Evolutionary conservation across 2,797 vertebrate genomes (phyloP), one percentile per base, ranked within the genome.

Genomic region (Echeneis naucrates): DNA sequence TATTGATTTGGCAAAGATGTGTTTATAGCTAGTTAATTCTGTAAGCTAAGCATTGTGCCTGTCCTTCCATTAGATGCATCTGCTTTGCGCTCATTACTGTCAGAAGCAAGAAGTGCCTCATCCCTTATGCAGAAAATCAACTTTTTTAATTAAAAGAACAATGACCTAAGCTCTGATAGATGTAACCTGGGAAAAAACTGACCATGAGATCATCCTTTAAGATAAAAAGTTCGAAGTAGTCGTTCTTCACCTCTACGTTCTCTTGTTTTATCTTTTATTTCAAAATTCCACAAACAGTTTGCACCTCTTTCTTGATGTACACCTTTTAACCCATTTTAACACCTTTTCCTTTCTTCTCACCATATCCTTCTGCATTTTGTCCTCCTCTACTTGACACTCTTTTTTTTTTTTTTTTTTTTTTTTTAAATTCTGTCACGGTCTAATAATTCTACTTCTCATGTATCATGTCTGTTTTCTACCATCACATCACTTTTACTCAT

Each of bases 31-130:
- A 33, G 52, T 33, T 9, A 50, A 66, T 32, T 68, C 30, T 40
- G 23, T 32, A 45, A 51, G 64, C 17, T 30, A 24, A 14, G 33
- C 8, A 51, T 55, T 67, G 4, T 50, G 44, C 52, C 59, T 26
- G 17, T 45, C 19, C 37, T 17, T 32, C 5, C 45, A 51, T 26
- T 40, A 8, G 12, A 21, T 62, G 56, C 10, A 50, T 74, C 72
- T 76, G 78, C 52, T 74, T 66, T 78, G 63, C 77, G 62, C 78
- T 84, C 30, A 16, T 62, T 55, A 63, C 60, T 74, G 59, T 78
- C 68, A 26, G 23, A 58, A 71, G 19, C 37, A 44, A 72, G 14
- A 0, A 51, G 8, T 11, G 24, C 45, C 32, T 69, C 42, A 35
- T 47, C 3, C 13, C 19, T 70, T 56, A 48, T 61, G 30, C 37